Evolutionary conservation across 2,888 invertebrate species (phyloP).

Genomic region (Xestia rhomboidea): DNA sequence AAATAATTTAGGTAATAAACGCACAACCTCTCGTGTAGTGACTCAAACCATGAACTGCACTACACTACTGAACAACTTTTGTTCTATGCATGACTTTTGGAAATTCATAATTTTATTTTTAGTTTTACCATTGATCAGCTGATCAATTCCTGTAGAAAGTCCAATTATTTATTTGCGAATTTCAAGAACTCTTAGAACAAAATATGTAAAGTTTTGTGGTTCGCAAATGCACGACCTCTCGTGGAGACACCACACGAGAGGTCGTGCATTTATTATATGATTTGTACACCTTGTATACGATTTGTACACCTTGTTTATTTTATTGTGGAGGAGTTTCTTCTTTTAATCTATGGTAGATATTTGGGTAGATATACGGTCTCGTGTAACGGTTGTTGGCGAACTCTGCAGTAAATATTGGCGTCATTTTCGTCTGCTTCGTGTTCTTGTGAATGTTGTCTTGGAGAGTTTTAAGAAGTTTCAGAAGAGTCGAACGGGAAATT

Average conservation of each 20-base stretch:
- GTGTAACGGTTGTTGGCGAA: conserved; percentile 82
- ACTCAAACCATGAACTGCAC: too few relatives aligned
- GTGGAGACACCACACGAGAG: background rate
- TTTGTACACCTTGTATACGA: background rate
- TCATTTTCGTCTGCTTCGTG: conserved; percentile 51
- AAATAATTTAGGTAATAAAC: too few relatives aligned
- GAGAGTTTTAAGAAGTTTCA: conserved; percentile 77
- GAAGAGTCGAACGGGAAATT: conserved; percentile 75
- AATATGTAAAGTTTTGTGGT: background rate
- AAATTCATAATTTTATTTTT: too few relatives aligned
- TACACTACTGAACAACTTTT: too few relatives aligned
- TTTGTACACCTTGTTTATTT: background rate
- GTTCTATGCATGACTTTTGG: too few relatives aligned
- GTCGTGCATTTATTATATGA: background rate
- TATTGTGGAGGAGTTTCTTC: background rate
- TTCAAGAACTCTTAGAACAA: background rate
- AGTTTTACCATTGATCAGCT: background rate
- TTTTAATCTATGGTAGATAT: conserved; percentile 1
- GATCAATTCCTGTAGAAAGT: background rate
- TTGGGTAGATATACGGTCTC: conserved; percentile 78
- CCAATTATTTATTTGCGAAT: background rate
- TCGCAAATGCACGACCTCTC: too few relatives aligned
- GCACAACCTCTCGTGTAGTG: too few relatives aligned
- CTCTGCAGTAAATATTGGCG: conserved; percentile 76
- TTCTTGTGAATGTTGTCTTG: conserved; percentile 73